Base-by-base conservation (phyloP, 2,797 vertebrate genomes). In the Enteromius treurensis region DNA sequence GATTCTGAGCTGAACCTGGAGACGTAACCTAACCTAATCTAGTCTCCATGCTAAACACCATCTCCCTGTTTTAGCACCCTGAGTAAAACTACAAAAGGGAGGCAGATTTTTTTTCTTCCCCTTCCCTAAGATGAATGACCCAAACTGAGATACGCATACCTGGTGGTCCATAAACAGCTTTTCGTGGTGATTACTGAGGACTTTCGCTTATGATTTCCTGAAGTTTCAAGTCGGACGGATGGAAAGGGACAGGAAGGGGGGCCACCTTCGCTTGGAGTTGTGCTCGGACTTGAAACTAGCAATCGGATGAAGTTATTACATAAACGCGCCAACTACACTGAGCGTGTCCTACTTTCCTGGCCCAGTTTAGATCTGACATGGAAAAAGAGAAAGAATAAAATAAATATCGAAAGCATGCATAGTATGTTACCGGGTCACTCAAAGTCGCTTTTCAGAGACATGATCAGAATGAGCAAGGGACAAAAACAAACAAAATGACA, bases 21-120 rank as follows among this genome's bases (percentile, higher is more conserved):
- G 81, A 86, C 77, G 65, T 84, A 62, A 87, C 55, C 73, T 34
- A 49, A 49, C 75, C 79, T 68, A 71, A 79, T 84, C 77, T 53
- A 69, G 78, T 77, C 80, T 82, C 73, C 84, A 84, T 75, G 45
- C 69, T 49, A 86, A 90, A 90, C 84, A 85, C 92, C 91, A 89
- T 92, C 94, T 94, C 92, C 90, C 93, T 91, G 90, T 92, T 94
- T 93, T 94, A 94, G 91, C 94, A 95, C 94, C 95, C 95, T 96
- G 95, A 96, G 95, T 95, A 94, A 93, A 89, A 94, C 93, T 94
- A 94, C 93, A 91, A 93, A 93, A 93, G 93, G 94, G 92, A 94
- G 93, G 93, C 92, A 92, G 92, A 93, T 75, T 77, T 40, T 34
- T 29, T 21, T 9, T n/a, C 1, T 15, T 3, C 65, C 73, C 87